Base-by-base conservation (phyloP, 2,888 invertebrate genomes). In the Lithophane ornitopus region DNA sequence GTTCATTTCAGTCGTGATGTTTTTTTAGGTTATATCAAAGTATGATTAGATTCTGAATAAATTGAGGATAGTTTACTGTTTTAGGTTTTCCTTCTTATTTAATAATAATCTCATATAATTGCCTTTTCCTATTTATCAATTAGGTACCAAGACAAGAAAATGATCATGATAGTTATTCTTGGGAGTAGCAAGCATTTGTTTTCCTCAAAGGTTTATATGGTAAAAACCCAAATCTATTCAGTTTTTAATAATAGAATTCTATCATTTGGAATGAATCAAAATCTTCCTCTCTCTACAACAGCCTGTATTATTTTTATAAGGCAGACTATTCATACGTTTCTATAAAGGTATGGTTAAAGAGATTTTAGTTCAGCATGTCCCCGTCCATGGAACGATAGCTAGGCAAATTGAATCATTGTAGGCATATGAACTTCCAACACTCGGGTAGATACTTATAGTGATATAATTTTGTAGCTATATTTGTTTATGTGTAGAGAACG, bases 351-450 rank as follows among this genome's bases (percentile, higher is more conserved):
- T 73, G 85, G 71, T 80, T 77, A 78, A 63, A 77, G 41, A 67
- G 58, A 12, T 74, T 78, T 82, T 49, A 62, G 49, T 67, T 73
- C 19, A 62, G 74, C 74, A 78, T 76, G 63, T 65, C 52, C 54
- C n/a, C 59, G 46, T 61, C 44, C 26, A 22, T 67, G 74, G 62
- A 19, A 58, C n/a, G 65, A 73, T 68, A 77, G 58, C 70, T 73
- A 59, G 62, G 69, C 54, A 76, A 80, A 84, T 80, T 70, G 76
- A 76, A 78, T 78, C 59, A 74, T 72, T 74, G 52, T 14, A 44
- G 9, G 14, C 11, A 71, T 52, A 56, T 67, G 72, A 26, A 63
- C 19, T 26, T 61, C 39, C 26, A 61, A 41, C 26, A 34, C 58
- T 39, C 26, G 39, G 9, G 7, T 19, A 39, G 6, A 0, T 12